phyloP scores from a whole-genome alignment of 2,797 vertebrate species.

The Prionace glauca region DNA sequence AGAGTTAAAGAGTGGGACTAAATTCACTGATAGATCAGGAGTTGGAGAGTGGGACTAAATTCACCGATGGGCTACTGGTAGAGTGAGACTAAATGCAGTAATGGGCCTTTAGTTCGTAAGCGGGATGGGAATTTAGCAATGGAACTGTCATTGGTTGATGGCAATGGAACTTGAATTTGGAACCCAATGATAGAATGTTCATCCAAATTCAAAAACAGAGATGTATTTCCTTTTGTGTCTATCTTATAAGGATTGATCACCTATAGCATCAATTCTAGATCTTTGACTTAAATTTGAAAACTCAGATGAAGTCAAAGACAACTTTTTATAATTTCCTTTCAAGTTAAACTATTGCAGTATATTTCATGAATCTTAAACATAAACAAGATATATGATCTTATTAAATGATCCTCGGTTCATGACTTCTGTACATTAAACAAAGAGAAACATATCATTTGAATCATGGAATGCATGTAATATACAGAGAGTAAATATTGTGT shows the following conservation, averaged over 20 bases:
- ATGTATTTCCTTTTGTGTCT: background rate
- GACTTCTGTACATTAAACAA: background rate
- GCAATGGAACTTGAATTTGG: background rate
- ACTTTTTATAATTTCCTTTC: background rate
- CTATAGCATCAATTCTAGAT: background rate
- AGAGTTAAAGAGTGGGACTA: background rate
- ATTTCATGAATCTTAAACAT: background rate
- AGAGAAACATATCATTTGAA: background rate
- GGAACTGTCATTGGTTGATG: background rate
- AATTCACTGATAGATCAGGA: background rate
- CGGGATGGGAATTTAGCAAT: background rate
- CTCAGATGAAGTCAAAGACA: background rate
- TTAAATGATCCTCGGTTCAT: background rate
- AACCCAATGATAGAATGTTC: background rate
- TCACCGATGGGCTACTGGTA: background rate
- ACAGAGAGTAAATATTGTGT: background rate
- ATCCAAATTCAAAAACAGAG: background rate
- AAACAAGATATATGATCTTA: background rate
- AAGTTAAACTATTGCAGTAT: background rate
- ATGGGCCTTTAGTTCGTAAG: no score
- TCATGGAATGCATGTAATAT: background rate
- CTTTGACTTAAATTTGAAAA: background rate
- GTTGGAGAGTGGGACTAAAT: background rate
- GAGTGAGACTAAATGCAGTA: no score
- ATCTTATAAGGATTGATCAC: background rate